These are phyloP conservation scores for Sandelia bainsii DNA, from an alignment of 2,797 vertebrate genomes.

Conservation along the genomic window DNA sequence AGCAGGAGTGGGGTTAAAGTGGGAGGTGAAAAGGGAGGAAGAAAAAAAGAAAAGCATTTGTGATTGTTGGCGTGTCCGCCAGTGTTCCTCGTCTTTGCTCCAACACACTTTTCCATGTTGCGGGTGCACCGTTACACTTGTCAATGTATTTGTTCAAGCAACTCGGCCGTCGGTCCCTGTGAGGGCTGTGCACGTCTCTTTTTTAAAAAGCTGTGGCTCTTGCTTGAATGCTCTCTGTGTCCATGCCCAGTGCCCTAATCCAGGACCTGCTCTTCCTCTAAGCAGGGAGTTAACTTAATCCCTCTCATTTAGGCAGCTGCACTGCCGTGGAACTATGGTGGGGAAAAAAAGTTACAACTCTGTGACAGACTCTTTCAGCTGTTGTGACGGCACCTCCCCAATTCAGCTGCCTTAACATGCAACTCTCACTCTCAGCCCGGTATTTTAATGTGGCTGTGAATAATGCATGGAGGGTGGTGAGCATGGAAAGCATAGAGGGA, in stretches of 20 bases:
- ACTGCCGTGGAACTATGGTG: conserved; percentile 72
- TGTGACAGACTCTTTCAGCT: conserved; percentile 74
- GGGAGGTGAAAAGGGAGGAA: conserved; percentile 13
- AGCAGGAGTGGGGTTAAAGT: not conserved
- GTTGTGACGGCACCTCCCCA: conserved; percentile 65
- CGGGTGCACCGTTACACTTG: conserved; percentile 61
- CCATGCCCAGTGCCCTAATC: conserved; percentile 79
- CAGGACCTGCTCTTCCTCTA: conserved; percentile 81
- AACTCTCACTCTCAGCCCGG: conserved; percentile 49
- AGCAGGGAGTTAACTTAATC: conserved; percentile 83
- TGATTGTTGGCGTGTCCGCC: conserved; percentile 57
- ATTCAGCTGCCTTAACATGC: conserved; percentile 70
- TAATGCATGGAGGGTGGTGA: conserved; percentile 70
- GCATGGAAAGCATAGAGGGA: conserved; percentile 46
- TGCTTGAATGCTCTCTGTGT: conserved; percentile 82
- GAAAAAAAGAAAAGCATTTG: conserved; percentile 7
- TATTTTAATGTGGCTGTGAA: conserved; percentile 76
- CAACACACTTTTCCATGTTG: conserved; percentile 73
- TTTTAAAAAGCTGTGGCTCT: conserved; percentile 80
- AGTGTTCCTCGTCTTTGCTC: conserved; percentile 55
- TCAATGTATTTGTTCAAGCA: conserved; percentile 78
- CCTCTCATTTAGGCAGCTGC: conserved; percentile 84
- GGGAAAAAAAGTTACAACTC: conserved; percentile 59
- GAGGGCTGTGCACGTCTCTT: conserved; percentile 61
- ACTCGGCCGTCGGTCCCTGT: conserved; percentile 63